These are phyloP conservation scores for Tribolium madens DNA, from an alignment of 1,140 invertebrate genomes.

Conservation along the genomic window DNA sequence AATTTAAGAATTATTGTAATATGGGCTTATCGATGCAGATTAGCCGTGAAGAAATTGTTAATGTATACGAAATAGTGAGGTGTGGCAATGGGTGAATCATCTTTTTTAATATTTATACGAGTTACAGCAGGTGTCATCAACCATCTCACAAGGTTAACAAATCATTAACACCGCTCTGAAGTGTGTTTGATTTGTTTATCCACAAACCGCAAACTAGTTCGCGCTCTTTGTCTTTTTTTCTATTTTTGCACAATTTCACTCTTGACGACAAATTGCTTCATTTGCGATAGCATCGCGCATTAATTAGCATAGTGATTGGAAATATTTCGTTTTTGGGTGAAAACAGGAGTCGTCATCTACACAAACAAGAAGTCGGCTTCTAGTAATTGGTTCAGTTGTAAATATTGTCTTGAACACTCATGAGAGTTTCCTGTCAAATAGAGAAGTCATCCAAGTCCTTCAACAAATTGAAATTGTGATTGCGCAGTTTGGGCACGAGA, in stretches of 20 bases:
- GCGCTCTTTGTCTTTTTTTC: neutral
- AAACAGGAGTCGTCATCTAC: neutral
- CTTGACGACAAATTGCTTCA: too few species aligned
- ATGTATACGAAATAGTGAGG: neutral
- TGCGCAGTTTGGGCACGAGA: neutral
- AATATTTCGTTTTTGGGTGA: neutral
- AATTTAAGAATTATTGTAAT: neutral
- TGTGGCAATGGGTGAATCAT: slow-evolving; percentile 28
- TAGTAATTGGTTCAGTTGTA: neutral
- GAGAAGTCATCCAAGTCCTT: neutral
- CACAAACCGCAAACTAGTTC: neutral
- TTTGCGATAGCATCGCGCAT: neutral
- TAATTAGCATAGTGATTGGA: neutral
- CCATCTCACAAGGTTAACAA: slow-evolving; percentile 29
- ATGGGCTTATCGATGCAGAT: neutral
- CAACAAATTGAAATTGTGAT: neutral
- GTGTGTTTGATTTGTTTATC: slow-evolving; percentile 3
- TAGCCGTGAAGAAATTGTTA: neutral
- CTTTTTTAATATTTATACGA: slow-evolving; percentile 38
- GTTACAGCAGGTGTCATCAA: slow-evolving; percentile 29
- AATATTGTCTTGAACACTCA: neutral
- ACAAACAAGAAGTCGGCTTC: neutral
- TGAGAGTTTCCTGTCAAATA: neutral
- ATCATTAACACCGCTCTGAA: slow-evolving; percentile 11
- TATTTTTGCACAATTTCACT: neutral